Percentiles rank a stretch among this genome's conserved stretches.
Evolutionary conservation across 1,140 invertebrate species (phyloP).

Genomic region (Lethrus apterus): DNA sequence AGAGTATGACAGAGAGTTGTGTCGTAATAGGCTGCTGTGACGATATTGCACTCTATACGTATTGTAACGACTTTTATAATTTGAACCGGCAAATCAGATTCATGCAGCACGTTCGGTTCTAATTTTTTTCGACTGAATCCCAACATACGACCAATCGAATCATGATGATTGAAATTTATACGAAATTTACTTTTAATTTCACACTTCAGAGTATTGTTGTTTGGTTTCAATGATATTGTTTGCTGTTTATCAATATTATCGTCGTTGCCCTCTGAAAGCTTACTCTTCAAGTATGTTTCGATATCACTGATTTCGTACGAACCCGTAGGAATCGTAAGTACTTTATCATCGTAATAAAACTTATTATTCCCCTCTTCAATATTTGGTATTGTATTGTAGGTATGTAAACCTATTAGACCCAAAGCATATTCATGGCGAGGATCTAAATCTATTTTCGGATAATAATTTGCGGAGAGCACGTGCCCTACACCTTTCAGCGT

Average conservation of each 20-base stretch:
- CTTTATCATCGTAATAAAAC: constrained; percentile 33
- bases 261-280: neutral
- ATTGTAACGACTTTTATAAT: constrained; percentile 20
- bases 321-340: constrained; percentile 32
- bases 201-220: constrained; percentile 2
- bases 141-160: constrained; percentile 7
- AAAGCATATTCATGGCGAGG: constrained; percentile 26
- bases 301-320: constrained; percentile 38
- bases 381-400: constrained; percentile 39
- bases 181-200: neutral
- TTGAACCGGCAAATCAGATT: constrained; percentile 1
- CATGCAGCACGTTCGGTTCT: neutral
- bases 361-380: constrained; percentile 33
- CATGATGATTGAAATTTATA: neutral
- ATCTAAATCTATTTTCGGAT: constrained; percentile 12
- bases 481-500: constrained; percentile 1
- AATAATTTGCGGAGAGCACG: constrained; percentile 4
- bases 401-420: constrained; percentile 32
- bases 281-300: constrained; percentile 19
- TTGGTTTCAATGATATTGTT: constrained; percentile 13
- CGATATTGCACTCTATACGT: constrained; percentile 22
- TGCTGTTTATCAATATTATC: constrained; percentile 9
- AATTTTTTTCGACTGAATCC: neutral
- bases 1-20: constrained; percentile 18
- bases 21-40: constrained; percentile 19